Evolutionary conservation across 37 sponge, comb jelly and placozoan genomes (phyloP).

Genomic region (Cliona cf. orientalis): DNA sequence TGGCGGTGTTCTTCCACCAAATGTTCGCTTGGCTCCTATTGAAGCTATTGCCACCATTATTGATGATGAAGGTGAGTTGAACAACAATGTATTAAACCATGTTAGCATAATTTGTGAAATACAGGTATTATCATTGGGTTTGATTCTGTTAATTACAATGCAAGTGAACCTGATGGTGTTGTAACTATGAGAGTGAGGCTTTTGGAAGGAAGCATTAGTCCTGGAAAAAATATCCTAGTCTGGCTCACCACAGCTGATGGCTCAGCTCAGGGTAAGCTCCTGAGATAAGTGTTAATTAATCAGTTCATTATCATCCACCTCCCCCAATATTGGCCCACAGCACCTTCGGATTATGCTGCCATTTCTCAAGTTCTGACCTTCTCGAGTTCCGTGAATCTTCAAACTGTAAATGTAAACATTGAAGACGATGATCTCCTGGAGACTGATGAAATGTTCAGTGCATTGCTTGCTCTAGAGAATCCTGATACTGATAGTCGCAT

Average conservation of each 20-base stretch:
- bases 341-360: background rate
- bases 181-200: background rate
- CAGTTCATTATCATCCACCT: too few relatives aligned
- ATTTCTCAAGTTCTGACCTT: background rate
- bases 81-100: background rate
- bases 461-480: background rate
- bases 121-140: background rate
- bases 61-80: background rate
- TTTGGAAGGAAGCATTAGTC: background rate
- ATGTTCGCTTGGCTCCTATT: too few relatives aligned
- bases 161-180: background rate
- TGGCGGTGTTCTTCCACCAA: too few relatives aligned
- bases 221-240: background rate
- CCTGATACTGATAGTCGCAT: background rate
- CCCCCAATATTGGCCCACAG: background rate
- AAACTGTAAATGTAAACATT: background rate
- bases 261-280: background rate
- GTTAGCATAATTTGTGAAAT: background rate
- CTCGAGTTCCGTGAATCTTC: background rate
- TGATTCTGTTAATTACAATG: background rate
- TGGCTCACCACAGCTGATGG: background rate
- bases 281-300: background rate
- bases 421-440: background rate
- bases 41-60: too few relatives aligned
- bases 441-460: background rate